Conservation (phyloP, 2,888 invertebrate genomes). For the Tinea semifulvella region DNA sequence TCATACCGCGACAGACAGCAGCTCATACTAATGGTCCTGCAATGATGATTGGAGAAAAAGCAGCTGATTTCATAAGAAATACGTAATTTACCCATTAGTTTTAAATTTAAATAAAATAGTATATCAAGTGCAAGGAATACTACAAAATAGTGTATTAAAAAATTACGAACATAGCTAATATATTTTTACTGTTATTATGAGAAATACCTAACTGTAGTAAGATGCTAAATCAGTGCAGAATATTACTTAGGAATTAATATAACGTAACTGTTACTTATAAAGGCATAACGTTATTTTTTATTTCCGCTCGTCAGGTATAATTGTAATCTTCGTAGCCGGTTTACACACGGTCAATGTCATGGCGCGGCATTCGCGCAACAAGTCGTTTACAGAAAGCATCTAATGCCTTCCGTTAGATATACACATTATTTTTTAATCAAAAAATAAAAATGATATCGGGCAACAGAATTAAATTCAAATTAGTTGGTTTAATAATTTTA, state of each 20-base stretch:
- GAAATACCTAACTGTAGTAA: no score
- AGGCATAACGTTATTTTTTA: neutral
- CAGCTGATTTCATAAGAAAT: conserved; percentile 62
- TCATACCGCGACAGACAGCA: conserved; percentile 63
- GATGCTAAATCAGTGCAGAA: no score
- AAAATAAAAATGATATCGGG: conserved; percentile 4
- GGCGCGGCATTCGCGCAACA: conserved; percentile 9
- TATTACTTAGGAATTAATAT: no score
- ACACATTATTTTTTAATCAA: conserved; percentile 7
- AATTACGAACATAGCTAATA: no score
- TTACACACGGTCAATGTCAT: conserved; percentile 13
- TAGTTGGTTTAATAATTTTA: neutral
- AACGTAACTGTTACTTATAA: neutral
- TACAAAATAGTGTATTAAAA: no score
- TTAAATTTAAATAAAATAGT: no score
- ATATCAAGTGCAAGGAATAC: no score
- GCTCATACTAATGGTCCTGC: conserved; percentile 68
- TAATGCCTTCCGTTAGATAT: conserved; percentile 5
- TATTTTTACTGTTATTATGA: no score
- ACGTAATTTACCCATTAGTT: no score
- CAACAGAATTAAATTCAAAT: neutral
- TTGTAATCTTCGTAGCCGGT: conserved; percentile 9
- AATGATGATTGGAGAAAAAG: conserved; percentile 71
- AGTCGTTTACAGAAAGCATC: conserved; percentile 3
- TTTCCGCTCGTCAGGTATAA: neutral